Evolutionary conservation across 2,113 vertebrate genomes (phyloP).

Genomic region (Ceuthmochares aereus): DNA sequence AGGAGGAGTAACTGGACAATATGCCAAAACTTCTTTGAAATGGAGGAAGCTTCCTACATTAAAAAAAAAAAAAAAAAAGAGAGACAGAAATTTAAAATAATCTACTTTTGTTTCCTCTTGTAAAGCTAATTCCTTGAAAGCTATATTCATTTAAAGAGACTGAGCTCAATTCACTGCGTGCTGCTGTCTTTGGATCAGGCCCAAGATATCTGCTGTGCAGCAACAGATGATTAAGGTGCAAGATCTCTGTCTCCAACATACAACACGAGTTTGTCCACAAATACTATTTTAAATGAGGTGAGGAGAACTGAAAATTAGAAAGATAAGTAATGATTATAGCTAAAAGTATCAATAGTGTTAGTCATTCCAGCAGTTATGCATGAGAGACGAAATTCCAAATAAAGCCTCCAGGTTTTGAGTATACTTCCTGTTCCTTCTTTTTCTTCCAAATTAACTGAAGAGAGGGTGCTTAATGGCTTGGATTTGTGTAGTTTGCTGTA

Average conservation of each 20-base stretch:
- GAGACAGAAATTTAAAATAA: background rate
- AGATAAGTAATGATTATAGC: background rate
- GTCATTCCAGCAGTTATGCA: background rate
- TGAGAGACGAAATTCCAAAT: background rate
- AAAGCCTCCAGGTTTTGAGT: background rate
- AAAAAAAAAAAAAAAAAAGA: background rate
- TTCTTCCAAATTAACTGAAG: background rate
- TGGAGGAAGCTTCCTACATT: background rate
- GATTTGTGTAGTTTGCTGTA: background rate
- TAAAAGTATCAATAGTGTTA: background rate
- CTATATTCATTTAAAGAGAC: background rate
- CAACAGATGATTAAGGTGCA: background rate
- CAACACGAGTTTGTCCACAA: background rate
- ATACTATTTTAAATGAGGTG: background rate
- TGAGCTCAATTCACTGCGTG: background rate
- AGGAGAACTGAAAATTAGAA: background rate
- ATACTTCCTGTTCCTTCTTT: background rate
- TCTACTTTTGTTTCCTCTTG: background rate
- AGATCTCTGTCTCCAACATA: background rate
- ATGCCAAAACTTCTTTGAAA: background rate
- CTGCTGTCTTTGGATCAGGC: background rate
- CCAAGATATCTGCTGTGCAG: background rate
- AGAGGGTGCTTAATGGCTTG: background rate
- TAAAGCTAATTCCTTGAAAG: conserved; percentile 16
- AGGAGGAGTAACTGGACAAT: background rate